A percentile compares a stretch with the other conserved stretches of the same genome.
These are phyloP conservation scores for Apodemia hepburni DNA, from an alignment of 2,888 invertebrate genomes.

Conservation along the genomic window DNA sequence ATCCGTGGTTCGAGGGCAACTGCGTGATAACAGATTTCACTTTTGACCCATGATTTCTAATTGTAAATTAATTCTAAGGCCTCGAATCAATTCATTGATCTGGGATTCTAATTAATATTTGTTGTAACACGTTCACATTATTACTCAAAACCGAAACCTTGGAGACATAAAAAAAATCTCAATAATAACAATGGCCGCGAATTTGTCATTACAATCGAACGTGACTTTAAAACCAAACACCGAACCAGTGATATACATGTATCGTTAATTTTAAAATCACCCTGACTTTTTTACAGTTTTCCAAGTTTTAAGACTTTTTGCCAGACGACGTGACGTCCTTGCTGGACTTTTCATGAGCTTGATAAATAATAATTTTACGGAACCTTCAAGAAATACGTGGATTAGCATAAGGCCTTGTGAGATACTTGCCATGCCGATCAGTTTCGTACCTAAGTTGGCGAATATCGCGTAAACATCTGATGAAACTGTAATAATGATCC, in stretches of 20 bases:
- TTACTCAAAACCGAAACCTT: constrained; percentile 65
- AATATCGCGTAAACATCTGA: constrained; percentile 39
- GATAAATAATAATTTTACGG: constrained; percentile 36
- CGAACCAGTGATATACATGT: constrained; percentile 48
- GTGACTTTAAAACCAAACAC: constrained; percentile 67
- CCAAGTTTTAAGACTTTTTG: constrained; percentile 47
- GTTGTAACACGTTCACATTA: constrained; percentile 63
- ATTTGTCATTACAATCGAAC: constrained; percentile 69
- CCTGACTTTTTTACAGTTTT: constrained; percentile 62
- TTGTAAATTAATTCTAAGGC: constrained; percentile 46
- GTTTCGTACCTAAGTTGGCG: constrained; percentile 26
- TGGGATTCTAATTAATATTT: constrained; percentile 33
- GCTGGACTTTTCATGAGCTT: constrained; percentile 43
- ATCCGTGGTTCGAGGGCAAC: constrained; percentile 66
- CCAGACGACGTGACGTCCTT: constrained; percentile 56
- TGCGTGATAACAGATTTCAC: constrained; percentile 63
- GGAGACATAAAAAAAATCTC: constrained; percentile 57
- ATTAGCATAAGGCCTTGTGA: constrained; percentile 54
- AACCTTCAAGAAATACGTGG: constrained; percentile 37
- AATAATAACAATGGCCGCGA: constrained; percentile 64
- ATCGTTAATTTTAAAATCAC: constrained; percentile 66
- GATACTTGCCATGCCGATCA: constrained; percentile 6
- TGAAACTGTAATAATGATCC: constrained; percentile 47
- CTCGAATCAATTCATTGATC: constrained; percentile 14
- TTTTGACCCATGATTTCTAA: constrained; percentile 62